Percentiles rank a stretch among this genome's conserved stretches.
phyloP scores from a whole-genome alignment of 2,888 invertebrate species.

The Hipparchia sbordonii region DNA sequence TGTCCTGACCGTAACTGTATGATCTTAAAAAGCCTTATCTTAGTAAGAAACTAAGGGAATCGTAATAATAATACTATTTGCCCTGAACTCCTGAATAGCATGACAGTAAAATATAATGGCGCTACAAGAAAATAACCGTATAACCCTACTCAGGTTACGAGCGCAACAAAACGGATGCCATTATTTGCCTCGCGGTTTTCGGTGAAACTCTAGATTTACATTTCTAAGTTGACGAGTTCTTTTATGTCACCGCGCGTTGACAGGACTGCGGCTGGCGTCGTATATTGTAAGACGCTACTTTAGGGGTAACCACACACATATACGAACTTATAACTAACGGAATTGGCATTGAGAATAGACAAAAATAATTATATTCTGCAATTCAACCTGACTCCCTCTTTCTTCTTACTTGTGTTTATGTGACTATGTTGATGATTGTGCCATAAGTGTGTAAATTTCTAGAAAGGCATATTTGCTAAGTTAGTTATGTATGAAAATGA shows the following conservation, averaged over 20 bases:
- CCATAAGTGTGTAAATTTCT: too few relatives aligned
- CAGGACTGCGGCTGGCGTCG: constrained; percentile 36
- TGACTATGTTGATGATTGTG: too few relatives aligned
- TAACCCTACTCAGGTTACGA: constrained; percentile 10
- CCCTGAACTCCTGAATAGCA: constrained; percentile 4
- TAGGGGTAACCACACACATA: constrained; percentile 9
- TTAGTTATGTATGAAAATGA: too few relatives aligned
- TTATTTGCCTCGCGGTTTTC: constrained; percentile 17
- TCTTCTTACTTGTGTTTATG: too few relatives aligned
- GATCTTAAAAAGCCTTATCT: not conserved
- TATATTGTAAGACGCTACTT: constrained; percentile 34
- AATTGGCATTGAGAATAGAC: too few relatives aligned
- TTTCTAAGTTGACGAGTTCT: constrained; percentile 38
- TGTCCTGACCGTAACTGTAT: not conserved
- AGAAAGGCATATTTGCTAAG: too few relatives aligned
- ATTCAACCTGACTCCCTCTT: too few relatives aligned
- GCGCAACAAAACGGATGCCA: constrained; percentile 20
- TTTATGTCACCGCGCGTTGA: constrained; percentile 39
- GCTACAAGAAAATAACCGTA: constrained; percentile 14
- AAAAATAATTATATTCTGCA: too few relatives aligned
- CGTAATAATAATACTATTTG: constrained; percentile 1
- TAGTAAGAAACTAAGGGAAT: not conserved
- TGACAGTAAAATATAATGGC: constrained; percentile 14
- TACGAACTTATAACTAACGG: not conserved
- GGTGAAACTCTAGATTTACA: constrained; percentile 30